These are phyloP conservation scores for Podargus strigoides DNA, from an alignment of 2,797 vertebrate species.

Conservation along the genomic window DNA sequence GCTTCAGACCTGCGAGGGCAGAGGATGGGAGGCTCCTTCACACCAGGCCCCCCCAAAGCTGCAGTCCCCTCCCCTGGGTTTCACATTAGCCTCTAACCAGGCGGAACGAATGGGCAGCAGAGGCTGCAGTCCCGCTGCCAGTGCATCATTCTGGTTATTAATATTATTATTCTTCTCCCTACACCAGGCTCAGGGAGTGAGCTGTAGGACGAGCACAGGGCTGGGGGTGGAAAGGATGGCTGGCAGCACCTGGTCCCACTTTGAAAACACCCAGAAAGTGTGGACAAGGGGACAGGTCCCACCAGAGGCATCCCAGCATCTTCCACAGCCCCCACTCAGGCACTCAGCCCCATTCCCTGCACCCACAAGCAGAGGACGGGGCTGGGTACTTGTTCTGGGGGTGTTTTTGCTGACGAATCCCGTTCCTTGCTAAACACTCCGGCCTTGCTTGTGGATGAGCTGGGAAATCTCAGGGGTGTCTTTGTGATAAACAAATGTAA, in stretches of 20 bases:
- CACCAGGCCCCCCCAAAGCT: fast-evolving
- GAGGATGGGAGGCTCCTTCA: background rate
- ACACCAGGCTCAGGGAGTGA: fast-evolving
- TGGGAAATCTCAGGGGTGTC: conserved; percentile 4
- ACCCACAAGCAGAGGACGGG: background rate
- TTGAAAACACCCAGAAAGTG: background rate
- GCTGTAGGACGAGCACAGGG: background rate
- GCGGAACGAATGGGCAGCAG: background rate
- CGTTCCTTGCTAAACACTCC: background rate
- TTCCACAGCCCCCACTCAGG: background rate
- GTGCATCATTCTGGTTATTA: background rate
- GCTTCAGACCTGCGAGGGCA: fast-evolving
- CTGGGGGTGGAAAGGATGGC: background rate
- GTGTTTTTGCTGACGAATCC: background rate
- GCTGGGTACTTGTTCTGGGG: fast-evolving
- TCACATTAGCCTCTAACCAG: background rate
- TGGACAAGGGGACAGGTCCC: no score
- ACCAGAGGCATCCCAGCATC: background rate
- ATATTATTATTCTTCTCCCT: background rate
- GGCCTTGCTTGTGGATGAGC: background rate
- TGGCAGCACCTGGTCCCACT: fast-evolving
- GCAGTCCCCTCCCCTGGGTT: background rate
- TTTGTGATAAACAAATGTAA: conserved; percentile 28
- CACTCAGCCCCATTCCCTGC: background rate
- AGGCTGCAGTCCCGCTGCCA: background rate